Conservation (phyloP, 2,797 vertebrate genomes). For the Antrozous pallidus region DNA sequence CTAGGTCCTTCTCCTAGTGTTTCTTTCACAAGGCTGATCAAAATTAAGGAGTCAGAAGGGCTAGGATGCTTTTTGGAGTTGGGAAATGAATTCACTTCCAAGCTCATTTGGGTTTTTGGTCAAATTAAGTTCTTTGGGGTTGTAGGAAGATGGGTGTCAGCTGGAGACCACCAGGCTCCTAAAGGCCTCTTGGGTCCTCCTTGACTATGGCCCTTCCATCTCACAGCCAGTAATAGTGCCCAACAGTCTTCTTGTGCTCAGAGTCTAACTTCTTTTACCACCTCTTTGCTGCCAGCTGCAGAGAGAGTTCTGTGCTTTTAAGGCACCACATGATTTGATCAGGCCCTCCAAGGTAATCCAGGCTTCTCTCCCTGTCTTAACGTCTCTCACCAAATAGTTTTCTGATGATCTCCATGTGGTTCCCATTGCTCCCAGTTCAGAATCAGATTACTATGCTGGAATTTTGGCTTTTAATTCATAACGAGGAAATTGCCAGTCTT, state of each 20-base stretch:
- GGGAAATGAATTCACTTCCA: background rate
- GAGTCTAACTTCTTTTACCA: background rate
- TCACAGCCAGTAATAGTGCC: background rate
- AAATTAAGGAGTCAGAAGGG: background rate
- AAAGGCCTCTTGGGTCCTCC: background rate
- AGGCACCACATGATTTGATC: background rate
- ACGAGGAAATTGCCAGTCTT: background rate
- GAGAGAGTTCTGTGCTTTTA: background rate
- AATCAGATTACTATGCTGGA: background rate
- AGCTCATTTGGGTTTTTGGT: background rate
- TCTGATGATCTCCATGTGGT: conserved; percentile 37
- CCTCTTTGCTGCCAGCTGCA: background rate
- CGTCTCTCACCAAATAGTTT: background rate
- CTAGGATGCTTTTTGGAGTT: background rate
- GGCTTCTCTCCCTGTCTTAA: background rate
- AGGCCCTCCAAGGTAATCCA: background rate
- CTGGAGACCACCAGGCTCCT: background rate
- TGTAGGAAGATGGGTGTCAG: background rate
- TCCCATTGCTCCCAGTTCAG: background rate
- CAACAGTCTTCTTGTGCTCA: background rate
- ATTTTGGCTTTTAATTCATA: conserved; percentile 17
- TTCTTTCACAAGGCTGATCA: background rate
- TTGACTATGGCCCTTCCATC: background rate
- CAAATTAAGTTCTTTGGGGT: background rate
- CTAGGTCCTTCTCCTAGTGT: background rate